A percentile compares a stretch with the other conserved stretches of the same genome.
These are phyloP conservation scores for Dreissena rostriformis DNA, from an alignment of 1,140 invertebrate genomes.

Conservation along the genomic window DNA sequence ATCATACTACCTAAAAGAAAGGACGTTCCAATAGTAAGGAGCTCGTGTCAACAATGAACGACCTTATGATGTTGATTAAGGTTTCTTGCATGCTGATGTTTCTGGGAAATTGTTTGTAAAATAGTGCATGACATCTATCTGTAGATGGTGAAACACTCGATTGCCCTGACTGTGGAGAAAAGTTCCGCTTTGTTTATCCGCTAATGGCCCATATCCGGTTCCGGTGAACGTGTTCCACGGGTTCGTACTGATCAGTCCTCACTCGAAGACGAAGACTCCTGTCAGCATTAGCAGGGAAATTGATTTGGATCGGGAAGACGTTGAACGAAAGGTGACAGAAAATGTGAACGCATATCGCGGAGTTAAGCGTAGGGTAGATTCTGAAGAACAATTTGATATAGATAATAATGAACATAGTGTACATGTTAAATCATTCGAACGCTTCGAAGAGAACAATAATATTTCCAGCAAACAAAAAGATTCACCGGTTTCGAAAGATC, in stretches of 20 bases:
- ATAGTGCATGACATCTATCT: too few relatives aligned
- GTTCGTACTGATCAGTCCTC: background rate
- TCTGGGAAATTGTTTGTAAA: too few relatives aligned
- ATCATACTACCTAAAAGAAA: background rate
- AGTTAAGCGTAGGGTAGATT: background rate
- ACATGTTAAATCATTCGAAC: background rate
- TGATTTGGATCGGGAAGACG: background rate
- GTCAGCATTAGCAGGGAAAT: background rate
- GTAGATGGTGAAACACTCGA: conserved; percentile 51
- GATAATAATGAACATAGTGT: too few relatives aligned
- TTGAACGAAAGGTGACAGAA: too few relatives aligned
- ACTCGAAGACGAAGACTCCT: background rate
- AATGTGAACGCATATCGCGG: too few relatives aligned
- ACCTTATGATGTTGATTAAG: background rate
- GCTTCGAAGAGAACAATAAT: background rate
- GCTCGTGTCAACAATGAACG: background rate
- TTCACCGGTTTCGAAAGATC: background rate
- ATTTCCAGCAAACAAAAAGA: background rate
- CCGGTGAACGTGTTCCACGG: conserved; percentile 64
- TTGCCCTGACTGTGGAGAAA: conserved; percentile 74
- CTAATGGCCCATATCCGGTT: conserved; percentile 77
- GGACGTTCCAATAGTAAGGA: background rate
- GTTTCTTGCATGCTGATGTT: too few relatives aligned
- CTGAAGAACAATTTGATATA: background rate
- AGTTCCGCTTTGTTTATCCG: conserved; percentile 73